These are phyloP conservation scores for Pocota personata DNA, from an alignment of 2,888 invertebrate genomes.

Conservation along the genomic window DNA sequence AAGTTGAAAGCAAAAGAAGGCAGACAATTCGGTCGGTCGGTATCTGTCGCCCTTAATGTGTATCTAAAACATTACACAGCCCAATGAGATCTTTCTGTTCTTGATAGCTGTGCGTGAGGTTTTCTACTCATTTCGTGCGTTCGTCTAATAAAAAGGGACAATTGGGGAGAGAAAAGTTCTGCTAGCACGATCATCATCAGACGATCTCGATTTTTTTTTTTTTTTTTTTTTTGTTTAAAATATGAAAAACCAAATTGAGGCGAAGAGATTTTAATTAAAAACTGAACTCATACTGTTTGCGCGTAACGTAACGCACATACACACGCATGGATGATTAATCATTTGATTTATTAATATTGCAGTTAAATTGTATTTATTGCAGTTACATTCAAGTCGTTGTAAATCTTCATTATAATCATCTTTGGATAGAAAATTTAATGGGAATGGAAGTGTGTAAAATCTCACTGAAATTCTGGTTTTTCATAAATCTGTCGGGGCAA, in stretches of 20 bases:
- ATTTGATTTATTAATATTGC: constrained; percentile 71
- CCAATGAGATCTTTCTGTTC: constrained; percentile 31
- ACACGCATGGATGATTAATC: constrained; percentile 65
- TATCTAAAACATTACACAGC: constrained; percentile 47
- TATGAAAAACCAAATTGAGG: constrained; percentile 44
- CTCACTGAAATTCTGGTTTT: constrained; percentile 17
- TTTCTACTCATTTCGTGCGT: constrained; percentile 5
- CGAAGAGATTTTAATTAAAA: constrained; percentile 69
- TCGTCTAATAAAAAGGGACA: neutral
- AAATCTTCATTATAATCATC: constrained; percentile 66
- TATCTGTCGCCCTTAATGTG: constrained; percentile 68
- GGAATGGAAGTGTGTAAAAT: constrained; percentile 13
- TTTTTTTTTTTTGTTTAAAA: constrained; percentile 7
- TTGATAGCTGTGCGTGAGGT: constrained; percentile 16
- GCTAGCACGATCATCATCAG: constrained; percentile 30
- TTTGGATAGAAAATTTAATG: constrained; percentile 43
- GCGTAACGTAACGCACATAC: neutral
- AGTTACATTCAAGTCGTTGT: constrained; percentile 65
- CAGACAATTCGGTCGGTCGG: neutral
- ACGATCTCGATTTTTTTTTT: neutral
- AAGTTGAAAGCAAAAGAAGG: constrained; percentile 28
- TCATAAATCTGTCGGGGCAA: constrained; percentile 46
- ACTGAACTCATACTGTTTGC: constrained; percentile 46
- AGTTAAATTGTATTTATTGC: constrained; percentile 73
- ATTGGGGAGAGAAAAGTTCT: neutral